phyloP scores from a whole-genome alignment of 2,113 vertebrate species.

The Xiphophorus couchianus region DNA sequence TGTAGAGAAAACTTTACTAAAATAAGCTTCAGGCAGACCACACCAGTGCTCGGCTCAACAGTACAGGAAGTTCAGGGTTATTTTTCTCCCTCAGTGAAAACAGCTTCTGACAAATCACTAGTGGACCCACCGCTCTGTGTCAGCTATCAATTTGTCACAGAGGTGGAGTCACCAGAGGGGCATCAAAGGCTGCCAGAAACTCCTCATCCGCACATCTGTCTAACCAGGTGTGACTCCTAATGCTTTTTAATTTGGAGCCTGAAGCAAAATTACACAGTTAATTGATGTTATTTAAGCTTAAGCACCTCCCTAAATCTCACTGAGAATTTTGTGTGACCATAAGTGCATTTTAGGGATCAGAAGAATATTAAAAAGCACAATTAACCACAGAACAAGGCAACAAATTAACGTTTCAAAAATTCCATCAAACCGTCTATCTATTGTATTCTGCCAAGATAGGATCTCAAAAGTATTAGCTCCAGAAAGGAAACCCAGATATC shows the following conservation, averaged over 20 bases:
- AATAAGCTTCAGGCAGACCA: not conserved
- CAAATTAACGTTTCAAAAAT: too few relatives aligned
- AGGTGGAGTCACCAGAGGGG: constrained; percentile 39
- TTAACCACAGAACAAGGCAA: not conserved
- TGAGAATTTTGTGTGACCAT: constrained; percentile 14
- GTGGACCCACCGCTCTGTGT: constrained; percentile 3
- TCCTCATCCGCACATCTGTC: not conserved
- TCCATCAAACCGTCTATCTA: too few relatives aligned
- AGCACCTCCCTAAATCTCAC: constrained; percentile 5
- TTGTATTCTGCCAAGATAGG: not conserved
- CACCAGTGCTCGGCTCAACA: constrained; percentile 9
- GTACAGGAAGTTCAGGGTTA: constrained; percentile 16
- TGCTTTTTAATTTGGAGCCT: constrained; percentile 25
- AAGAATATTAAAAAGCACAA: not conserved
- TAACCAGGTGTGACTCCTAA: not conserved
- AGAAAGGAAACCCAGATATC: not conserved
- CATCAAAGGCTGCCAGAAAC: constrained; percentile 25
- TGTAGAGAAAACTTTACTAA: not conserved
- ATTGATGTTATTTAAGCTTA: constrained; percentile 48
- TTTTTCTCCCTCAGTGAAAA: constrained; percentile 2
- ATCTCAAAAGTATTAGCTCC: not conserved
- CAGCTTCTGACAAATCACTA: constrained; percentile 23
- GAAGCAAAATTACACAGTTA: constrained; percentile 42
- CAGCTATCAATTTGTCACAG: constrained; percentile 22
- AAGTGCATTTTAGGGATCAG: not conserved